Percentiles rank a stretch among this genome's conserved stretches.
phyloP scores from a whole-genome alignment of 2,113 vertebrate species.

The Pelmatolapia mariae region DNA sequence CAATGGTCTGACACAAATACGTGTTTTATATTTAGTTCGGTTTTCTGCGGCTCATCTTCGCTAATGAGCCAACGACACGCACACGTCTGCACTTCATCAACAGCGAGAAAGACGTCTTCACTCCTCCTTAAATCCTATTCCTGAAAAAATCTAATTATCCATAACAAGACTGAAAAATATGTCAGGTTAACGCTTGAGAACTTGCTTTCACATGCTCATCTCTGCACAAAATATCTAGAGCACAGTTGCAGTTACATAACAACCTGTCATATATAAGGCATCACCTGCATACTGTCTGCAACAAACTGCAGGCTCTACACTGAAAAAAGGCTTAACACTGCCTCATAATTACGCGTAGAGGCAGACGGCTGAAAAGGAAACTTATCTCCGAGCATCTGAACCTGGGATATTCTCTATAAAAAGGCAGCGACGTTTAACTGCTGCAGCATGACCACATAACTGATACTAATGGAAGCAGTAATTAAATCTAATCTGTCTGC shows the following conservation, averaged over 20 bases:
- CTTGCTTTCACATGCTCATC: background rate
- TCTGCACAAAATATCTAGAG: background rate
- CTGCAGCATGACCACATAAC: slow-evolving; percentile 4
- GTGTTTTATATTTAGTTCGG: background rate
- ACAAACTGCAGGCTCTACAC: background rate
- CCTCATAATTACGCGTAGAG: background rate
- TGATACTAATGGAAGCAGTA: slow-evolving; percentile 44
- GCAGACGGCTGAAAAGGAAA: background rate
- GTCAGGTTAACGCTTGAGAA: background rate
- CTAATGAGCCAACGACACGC: background rate
- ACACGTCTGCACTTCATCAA: background rate
- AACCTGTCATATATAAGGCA: background rate
- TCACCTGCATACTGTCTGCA: background rate
- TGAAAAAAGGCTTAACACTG: background rate
- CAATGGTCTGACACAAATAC: background rate
- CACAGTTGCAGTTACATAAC: background rate
- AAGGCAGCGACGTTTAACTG: background rate
- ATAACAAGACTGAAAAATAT: background rate
- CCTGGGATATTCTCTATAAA: background rate
- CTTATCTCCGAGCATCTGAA: background rate
- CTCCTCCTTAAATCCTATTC: slow-evolving; percentile 11
- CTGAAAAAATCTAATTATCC: slow-evolving; percentile 18
- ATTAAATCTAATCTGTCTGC: slow-evolving; percentile 56
- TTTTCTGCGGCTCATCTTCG: background rate
- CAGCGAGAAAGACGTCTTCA: background rate